phyloP scores from a whole-genome alignment of 1,140 invertebrate species.

The Colletes latitarsis region DNA sequence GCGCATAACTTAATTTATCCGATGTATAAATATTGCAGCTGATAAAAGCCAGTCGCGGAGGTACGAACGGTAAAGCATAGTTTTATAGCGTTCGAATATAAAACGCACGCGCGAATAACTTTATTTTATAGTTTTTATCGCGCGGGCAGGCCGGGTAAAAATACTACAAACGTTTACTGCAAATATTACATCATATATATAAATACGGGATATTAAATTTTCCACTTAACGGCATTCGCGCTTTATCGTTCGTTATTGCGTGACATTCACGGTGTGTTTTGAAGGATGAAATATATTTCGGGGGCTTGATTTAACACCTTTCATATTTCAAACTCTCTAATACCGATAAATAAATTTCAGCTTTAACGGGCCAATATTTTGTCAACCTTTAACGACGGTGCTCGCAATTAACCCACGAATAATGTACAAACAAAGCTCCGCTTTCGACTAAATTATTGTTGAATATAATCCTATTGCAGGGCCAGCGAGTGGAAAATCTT shows the following conservation, averaged over 20 bases:
- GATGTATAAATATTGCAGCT: too few species aligned
- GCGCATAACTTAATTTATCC: too few species aligned
- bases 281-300: constrained; percentile 42
- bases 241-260: constrained; percentile 41
- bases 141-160: constrained; percentile 19
- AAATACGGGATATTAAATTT: constrained; percentile 49
- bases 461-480: background rate
- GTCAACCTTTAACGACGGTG: constrained; percentile 13
- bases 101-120: constrained; percentile 4
- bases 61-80: background rate
- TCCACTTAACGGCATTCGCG: constrained; percentile 40
- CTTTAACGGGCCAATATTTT: constrained; percentile 44
- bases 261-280: constrained; percentile 34
- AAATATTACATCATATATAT: constrained; percentile 43
- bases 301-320: constrained; percentile 41
- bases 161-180: constrained; percentile 35
- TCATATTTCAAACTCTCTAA: constrained; percentile 45
- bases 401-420: constrained; percentile 33
- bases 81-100: constrained; percentile 20
- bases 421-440: constrained; percentile 7
- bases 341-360: constrained; percentile 43
- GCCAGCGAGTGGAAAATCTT: background rate
- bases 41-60: too few species aligned
- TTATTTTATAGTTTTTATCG: constrained; percentile 29
- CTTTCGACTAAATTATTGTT: background rate